These are phyloP conservation scores for Anhinga anhinga DNA, from an alignment of 2,113 vertebrate species.

Conservation along the genomic window DNA sequence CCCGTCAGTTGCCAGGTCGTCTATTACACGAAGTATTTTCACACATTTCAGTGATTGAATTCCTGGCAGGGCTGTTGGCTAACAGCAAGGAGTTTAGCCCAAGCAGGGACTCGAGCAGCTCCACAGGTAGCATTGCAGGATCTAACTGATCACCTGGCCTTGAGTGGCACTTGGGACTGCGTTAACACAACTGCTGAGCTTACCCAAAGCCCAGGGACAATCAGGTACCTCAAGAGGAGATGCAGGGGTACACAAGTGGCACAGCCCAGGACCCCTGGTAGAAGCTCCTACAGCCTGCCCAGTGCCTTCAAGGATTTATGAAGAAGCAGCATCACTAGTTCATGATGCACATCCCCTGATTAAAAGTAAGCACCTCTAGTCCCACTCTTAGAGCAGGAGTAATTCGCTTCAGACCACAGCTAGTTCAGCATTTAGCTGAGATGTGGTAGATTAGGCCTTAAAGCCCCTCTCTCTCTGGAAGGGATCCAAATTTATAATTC, in stretches of 20 bases:
- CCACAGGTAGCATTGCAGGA: neutral
- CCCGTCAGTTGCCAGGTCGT: neutral
- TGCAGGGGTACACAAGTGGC: neutral
- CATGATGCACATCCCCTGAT: neutral
- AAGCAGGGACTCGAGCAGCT: neutral
- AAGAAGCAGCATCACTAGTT: neutral
- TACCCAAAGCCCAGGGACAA: neutral
- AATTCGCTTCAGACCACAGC: neutral
- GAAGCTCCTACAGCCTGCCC: neutral
- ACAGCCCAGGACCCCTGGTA: neutral
- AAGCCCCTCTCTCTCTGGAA: accelerated
- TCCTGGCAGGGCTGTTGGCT: neutral
- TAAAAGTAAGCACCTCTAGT: neutral
- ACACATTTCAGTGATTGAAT: neutral
- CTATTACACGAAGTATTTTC: neutral
- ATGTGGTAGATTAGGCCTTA: neutral
- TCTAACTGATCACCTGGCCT: neutral
- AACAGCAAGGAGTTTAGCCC: neutral
- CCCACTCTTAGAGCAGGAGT: neutral
- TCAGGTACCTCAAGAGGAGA: neutral
- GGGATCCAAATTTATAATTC: neutral
- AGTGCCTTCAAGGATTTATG: neutral
- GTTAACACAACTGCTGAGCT: neutral
- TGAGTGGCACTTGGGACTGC: accelerated
- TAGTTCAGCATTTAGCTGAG: neutral